phyloP scores from a whole-genome alignment of 2,113 vertebrate genomes.

The Psophia crepitans region DNA sequence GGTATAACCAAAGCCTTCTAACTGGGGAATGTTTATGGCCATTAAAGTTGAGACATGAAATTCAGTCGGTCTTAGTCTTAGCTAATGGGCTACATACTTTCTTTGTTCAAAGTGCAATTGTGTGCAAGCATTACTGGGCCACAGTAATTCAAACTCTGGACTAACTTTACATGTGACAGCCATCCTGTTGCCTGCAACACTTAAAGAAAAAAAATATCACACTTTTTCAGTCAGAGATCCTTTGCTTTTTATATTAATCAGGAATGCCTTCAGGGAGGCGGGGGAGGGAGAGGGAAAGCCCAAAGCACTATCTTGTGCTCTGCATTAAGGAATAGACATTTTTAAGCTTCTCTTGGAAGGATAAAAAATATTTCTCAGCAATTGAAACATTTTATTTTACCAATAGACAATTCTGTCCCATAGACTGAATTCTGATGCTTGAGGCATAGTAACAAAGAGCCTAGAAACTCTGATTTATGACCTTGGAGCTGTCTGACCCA shows the following conservation, averaged over 20 bases:
- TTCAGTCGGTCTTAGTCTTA: neutral
- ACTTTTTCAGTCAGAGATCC: neutral
- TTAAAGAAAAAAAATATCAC: neutral
- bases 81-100: neutral
- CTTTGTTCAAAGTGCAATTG: neutral
- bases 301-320: neutral
- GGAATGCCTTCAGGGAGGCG: neutral
- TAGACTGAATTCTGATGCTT: neutral
- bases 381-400: neutral
- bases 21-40: neutral
- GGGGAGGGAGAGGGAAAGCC: neutral
- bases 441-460: neutral
- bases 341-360: neutral
- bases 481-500: neutral
- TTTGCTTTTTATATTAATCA: neutral
- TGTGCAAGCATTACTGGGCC: neutral
- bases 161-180: neutral
- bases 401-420: neutral
- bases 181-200: neutral
- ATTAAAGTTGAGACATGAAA: neutral
- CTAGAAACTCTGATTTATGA: neutral
- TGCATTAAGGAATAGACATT: neutral
- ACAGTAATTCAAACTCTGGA: neutral
- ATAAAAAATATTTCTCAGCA: neutral
- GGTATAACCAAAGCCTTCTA: neutral